A percentile compares a stretch with the other conserved stretches of the same genome.
Evolutionary conservation across 2,888 invertebrate genomes (phyloP).

Genomic region (Cantharis lateralis): DNA sequence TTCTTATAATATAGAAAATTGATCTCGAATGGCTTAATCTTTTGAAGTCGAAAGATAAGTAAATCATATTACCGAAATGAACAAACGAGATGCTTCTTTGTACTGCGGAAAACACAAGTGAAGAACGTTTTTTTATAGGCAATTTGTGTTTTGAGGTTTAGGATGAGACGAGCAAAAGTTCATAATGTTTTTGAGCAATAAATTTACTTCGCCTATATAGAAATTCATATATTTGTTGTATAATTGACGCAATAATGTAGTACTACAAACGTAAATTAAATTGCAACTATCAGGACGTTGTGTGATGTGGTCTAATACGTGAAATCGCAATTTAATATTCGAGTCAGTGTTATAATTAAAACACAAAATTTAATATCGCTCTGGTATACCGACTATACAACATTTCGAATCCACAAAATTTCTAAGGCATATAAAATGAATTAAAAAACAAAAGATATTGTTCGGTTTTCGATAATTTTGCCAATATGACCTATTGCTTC

Average conservation of each 20-base stretch:
- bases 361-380: not conserved
- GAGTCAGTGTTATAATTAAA: not conserved
- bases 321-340: not conserved
- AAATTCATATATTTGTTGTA: not conserved
- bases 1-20: not conserved
- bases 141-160: not conserved
- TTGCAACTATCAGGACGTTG: not conserved
- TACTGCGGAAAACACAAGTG: not conserved
- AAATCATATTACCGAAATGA: not conserved
- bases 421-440: not conserved
- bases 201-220: not conserved
- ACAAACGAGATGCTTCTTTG: not conserved
- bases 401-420: no score
- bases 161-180: not conserved
- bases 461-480: no score
- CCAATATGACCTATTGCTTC: no score
- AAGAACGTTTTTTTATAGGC: not conserved
- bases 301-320: not conserved
- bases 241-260: not conserved
- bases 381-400: not conserved
- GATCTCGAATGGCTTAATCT: not conserved
- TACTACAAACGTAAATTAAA: not conserved
- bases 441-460: no score
- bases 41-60: not conserved
- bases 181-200: not conserved